Evolutionary conservation across 1,140 invertebrate genomes (phyloP).

Genomic region (Yoshiicerus persimilis): DNA sequence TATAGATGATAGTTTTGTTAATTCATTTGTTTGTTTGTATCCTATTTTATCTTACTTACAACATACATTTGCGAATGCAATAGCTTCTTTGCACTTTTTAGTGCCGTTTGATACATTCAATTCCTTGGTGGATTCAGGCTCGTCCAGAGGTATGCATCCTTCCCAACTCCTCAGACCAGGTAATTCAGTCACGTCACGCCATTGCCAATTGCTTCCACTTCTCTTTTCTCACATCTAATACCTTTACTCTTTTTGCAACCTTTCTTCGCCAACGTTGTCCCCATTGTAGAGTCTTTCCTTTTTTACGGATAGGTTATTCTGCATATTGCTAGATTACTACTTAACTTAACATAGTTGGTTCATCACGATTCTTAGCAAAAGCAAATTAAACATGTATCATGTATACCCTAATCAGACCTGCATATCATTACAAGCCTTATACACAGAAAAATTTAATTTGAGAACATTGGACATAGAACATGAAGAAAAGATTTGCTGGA

Average conservation of each 20-base stretch:
- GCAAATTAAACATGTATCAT: too few relatives aligned
- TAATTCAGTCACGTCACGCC: slow-evolving; percentile 29
- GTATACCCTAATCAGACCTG: too few relatives aligned
- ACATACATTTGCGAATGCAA: slow-evolving; percentile 35
- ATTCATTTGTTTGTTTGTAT: slow-evolving; percentile 19
- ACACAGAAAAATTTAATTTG: too few relatives aligned
- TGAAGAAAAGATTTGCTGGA: too few relatives aligned
- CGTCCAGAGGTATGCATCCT: slow-evolving; percentile 43
- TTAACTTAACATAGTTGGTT: too few relatives aligned
- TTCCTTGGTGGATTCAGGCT: slow-evolving; percentile 47
- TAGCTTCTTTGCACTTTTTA: slow-evolving; percentile 43
- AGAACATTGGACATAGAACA: too few relatives aligned
- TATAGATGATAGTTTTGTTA: neutral
- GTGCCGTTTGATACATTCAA: slow-evolving; percentile 48
- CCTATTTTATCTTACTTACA: slow-evolving; percentile 6
- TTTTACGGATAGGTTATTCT: too few relatives aligned
- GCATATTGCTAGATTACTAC: too few relatives aligned
- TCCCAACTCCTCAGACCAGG: slow-evolving; percentile 44
- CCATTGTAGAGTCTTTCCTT: too few relatives aligned
- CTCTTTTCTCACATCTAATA: neutral
- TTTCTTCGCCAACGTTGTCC: neutral
- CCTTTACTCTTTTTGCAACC: neutral
- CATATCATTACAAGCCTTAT: too few relatives aligned
- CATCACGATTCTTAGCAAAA: too few relatives aligned
- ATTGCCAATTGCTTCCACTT: neutral